Conservation (phyloP, 1,140 invertebrate species). For the Rhagoletis zephyria region DNA sequence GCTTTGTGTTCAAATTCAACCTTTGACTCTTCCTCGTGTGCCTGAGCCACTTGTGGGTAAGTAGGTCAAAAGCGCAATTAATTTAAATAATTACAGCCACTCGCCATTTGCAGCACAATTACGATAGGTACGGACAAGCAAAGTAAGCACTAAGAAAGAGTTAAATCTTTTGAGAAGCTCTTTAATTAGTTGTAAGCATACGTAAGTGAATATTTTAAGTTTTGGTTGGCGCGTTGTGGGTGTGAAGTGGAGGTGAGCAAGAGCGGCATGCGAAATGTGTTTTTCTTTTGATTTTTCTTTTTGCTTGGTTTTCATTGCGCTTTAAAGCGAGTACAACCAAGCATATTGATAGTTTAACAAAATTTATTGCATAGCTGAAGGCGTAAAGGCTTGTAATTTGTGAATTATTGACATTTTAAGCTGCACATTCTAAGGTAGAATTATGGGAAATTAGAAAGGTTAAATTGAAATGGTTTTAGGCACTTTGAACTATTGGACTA, state of each 20-base stretch:
- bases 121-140: not conserved
- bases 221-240: not conserved
- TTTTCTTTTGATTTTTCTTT: too few relatives aligned
- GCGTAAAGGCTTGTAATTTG: not conserved
- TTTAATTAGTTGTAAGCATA: slow-evolving; percentile 12
- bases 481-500: too few relatives aligned
- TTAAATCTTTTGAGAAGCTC: slow-evolving; percentile 7
- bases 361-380: not conserved
- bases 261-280: too few relatives aligned
- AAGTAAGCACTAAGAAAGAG: not conserved
- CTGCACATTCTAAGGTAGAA: too few relatives aligned
- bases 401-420: too few relatives aligned
- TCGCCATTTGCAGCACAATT: not conserved
- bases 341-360: not conserved
- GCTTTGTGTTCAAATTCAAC: not conserved
- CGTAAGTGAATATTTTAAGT: slow-evolving; percentile 16
- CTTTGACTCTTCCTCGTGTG: too few relatives aligned
- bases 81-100: slow-evolving; percentile 36
- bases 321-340: not conserved
- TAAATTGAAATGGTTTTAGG: too few relatives aligned
- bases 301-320: not conserved
- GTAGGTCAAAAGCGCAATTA: slow-evolving; percentile 42
- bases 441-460: too few relatives aligned
- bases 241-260: not conserved
- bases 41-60: not conserved